These are phyloP conservation scores for Oscheius sp. DNA, from an alignment of 2,888 invertebrate genomes.

Conservation along the genomic window DNA sequence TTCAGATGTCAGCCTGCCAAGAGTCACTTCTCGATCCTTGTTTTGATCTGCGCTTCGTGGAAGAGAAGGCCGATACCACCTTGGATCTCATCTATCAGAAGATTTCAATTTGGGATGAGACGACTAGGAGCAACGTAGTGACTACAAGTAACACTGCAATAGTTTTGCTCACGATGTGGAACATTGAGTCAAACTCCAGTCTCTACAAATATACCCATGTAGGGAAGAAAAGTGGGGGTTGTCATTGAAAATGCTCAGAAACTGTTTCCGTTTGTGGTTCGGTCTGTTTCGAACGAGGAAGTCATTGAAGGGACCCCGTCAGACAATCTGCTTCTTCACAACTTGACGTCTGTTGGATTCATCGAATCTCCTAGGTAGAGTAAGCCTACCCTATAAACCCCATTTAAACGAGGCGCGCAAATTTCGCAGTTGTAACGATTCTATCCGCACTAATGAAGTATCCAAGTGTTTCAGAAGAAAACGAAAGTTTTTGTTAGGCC, in stretches of 20 bases:
- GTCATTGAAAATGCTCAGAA: slow-evolving; percentile 13
- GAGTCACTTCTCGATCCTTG: slow-evolving; percentile 47
- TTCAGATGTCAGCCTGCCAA: slow-evolving; percentile 51
- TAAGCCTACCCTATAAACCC: background rate
- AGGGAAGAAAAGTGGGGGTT: background rate
- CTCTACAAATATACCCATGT: slow-evolving; percentile 40
- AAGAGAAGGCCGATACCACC: slow-evolving; percentile 48
- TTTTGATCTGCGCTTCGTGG: slow-evolving; percentile 51
- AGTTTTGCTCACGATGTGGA: slow-evolving; percentile 42
- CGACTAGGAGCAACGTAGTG: slow-evolving; percentile 8
- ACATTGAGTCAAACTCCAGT: slow-evolving; percentile 42
- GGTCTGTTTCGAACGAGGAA: slow-evolving; percentile 40
- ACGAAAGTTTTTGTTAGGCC: too few relatives aligned
- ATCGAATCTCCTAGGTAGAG: slow-evolving; percentile 50
- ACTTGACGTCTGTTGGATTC: slow-evolving; percentile 45
- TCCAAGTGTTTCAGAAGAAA: too few relatives aligned
- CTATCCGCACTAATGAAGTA: too few relatives aligned
- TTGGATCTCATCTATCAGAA: slow-evolving; percentile 38
- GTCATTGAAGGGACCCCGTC: slow-evolving; percentile 42
- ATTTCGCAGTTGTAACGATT: too few relatives aligned
- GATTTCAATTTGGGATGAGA: slow-evolving; percentile 44
- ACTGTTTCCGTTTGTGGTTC: slow-evolving; percentile 32
- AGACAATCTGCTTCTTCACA: slow-evolving; percentile 23
- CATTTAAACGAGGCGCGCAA: background rate
- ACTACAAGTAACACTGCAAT: slow-evolving; percentile 41